phyloP scores from a whole-genome alignment of 2,888 invertebrate species.

The Alsophila aescularia region DNA sequence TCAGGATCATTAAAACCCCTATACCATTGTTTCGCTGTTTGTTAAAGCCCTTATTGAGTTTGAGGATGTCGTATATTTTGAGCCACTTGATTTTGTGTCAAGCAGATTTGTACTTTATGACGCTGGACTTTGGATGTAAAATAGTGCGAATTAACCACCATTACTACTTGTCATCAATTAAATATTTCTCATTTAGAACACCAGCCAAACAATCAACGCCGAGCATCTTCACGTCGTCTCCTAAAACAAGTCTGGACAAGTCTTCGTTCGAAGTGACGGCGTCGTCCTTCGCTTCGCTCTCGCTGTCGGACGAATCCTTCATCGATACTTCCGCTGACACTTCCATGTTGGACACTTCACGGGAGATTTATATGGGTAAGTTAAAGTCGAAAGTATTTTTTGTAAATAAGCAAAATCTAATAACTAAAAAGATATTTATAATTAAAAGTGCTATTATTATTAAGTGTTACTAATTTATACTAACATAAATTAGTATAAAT shows the following conservation, averaged over 20 bases:
- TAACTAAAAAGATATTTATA: no score
- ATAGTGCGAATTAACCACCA: not conserved
- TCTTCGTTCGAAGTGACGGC: slow-evolving; percentile 58
- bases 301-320: slow-evolving; percentile 74
- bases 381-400: not conserved
- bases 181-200: slow-evolving; percentile 49
- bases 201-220: slow-evolving; percentile 71
- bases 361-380: slow-evolving; percentile 63
- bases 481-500: no score
- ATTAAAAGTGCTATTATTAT: no score
- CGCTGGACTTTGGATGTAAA: no score
- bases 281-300: slow-evolving; percentile 69
- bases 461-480: no score
- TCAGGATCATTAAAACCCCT: no score
- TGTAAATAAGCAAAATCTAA: no score
- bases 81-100: no score
- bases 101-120: no score
- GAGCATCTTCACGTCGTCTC: slow-evolving; percentile 77
- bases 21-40: no score
- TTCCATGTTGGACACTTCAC: slow-evolving; percentile 64
- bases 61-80: no score
- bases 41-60: no score
- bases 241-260: slow-evolving; percentile 66
- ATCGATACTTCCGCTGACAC: slow-evolving; percentile 64
- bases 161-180: not conserved